These are phyloP conservation scores for Hyperoodon ampullatus DNA, from an alignment of 2,113 vertebrate species.

Conservation along the genomic window DNA sequence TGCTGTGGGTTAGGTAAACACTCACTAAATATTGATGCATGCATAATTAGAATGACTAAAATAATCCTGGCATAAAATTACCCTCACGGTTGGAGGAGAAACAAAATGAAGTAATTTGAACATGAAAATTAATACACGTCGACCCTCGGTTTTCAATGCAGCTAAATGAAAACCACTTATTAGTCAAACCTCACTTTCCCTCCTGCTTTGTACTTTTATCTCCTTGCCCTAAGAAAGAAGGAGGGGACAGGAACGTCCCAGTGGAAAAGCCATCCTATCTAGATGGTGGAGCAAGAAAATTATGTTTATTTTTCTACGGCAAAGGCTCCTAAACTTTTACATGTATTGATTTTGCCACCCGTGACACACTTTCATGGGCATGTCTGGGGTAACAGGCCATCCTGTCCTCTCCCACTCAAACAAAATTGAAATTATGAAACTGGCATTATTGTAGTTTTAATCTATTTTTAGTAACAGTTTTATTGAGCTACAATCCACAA, in stretches of 20 bases:
- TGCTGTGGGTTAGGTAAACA: conserved; percentile 11
- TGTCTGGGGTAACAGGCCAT: too few species aligned
- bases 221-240: not conserved
- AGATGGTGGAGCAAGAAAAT: not conserved
- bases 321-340: not conserved
- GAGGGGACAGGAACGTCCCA: not conserved
- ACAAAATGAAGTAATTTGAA: conserved; percentile 59
- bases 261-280: not conserved
- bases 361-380: not conserved
- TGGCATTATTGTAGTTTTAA: not conserved
- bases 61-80: conserved; percentile 56
- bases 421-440: not conserved
- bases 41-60: conserved; percentile 52
- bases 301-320: not conserved
- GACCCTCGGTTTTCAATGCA: conserved; percentile 31
- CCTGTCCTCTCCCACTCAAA: not conserved
- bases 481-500: not conserved
- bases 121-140: conserved; percentile 40
- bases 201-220: not conserved
- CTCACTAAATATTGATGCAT: conserved; percentile 56
- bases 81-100: not conserved
- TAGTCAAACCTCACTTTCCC: not conserved
- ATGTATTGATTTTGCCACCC: not conserved
- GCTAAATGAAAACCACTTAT: conserved; percentile 46
- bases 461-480: not conserved